Evolutionary conservation across 1,140 invertebrate species (phyloP).

Genomic region (Vollenhovia emeryi): DNA sequence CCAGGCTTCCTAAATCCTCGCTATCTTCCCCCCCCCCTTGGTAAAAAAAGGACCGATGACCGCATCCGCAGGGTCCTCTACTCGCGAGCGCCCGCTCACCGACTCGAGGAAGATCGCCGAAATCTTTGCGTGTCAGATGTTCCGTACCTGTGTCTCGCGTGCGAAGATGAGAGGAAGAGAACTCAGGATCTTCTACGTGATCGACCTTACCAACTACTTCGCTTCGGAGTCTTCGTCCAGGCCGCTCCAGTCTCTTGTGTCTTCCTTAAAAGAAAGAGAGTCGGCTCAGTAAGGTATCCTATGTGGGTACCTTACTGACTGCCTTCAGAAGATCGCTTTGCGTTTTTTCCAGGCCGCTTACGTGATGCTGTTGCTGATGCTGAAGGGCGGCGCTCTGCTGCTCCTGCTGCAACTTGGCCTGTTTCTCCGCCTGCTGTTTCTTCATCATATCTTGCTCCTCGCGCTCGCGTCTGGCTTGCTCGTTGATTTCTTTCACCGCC

Average conservation of each 20-base stretch:
- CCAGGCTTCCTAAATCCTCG: conserved; percentile 7
- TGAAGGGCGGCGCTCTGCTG: conserved; percentile 86
- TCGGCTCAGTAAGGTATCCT: conserved; percentile 81
- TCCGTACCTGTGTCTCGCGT: conserved; percentile 48
- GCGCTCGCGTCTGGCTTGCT: conserved; percentile 95
- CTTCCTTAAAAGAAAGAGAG: conserved; percentile 78
- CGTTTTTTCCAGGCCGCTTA: conserved; percentile 88
- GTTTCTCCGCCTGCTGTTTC: conserved; percentile 94
- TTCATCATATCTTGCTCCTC: conserved; percentile 96
- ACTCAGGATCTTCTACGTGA: conserved; percentile 56
- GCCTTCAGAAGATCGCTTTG: conserved; percentile 88
- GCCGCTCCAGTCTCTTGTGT: conserved; percentile 71
- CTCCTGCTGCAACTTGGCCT: conserved; percentile 89
- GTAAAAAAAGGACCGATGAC: conserved; percentile 29
- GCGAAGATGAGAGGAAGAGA: conserved; percentile 48
- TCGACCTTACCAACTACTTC: conserved; percentile 58
- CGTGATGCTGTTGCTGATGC: conserved; percentile 88
- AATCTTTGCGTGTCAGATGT: conserved; percentile 31
- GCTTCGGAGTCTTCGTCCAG: conserved; percentile 62
- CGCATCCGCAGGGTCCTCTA: conserved; percentile 2
- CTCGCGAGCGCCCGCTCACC: conserved; percentile 9
- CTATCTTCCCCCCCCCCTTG: conserved; percentile 34
- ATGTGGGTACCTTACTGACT: conserved; percentile 89
- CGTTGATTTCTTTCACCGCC: conserved; percentile 97
- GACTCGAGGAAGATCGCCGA: conserved; percentile 35